A percentile compares a stretch with the other conserved stretches of the same genome.
These are phyloP conservation scores for Spilosoma lubricipeda DNA, from an alignment of 2,888 invertebrate genomes.

Conservation along the genomic window DNA sequence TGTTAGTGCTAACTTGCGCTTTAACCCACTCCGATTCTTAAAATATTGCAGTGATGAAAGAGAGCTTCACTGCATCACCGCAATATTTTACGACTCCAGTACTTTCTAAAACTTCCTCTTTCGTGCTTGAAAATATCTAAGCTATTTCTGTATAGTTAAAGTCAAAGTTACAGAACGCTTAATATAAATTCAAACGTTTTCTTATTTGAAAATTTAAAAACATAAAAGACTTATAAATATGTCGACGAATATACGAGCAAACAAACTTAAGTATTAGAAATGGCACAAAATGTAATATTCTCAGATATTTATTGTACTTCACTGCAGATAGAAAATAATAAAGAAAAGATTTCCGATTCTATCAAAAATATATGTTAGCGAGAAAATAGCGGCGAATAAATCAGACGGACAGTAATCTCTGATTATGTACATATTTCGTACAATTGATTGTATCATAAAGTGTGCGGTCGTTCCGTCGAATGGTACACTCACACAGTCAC, in stretches of 20 bases:
- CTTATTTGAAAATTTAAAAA: no score
- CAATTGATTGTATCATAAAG: slow-evolving; percentile 3
- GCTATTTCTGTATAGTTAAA: background rate
- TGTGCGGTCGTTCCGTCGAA: background rate
- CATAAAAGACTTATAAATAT: background rate
- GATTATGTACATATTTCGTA: slow-evolving; percentile 3
- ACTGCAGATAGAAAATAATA: background rate
- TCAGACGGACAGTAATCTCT: slow-evolving; percentile 2
- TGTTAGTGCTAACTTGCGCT: background rate
- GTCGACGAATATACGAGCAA: background rate
- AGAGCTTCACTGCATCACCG: no score
- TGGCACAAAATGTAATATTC: background rate
- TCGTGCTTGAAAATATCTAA: background rate
- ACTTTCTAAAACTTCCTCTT: background rate
- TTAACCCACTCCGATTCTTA: background rate
- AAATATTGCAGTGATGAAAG: no score
- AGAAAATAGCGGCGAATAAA: background rate
- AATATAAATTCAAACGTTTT: no score
- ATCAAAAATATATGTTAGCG: background rate
- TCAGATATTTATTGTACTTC: background rate
- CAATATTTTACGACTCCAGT: background rate
- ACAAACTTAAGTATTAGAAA: background rate
- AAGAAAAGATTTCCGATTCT: background rate
- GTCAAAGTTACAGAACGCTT: no score
- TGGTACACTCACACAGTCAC: background rate